phyloP scores from a whole-genome alignment of 2,888 invertebrate species.

The Drosophila neonasuta region DNA sequence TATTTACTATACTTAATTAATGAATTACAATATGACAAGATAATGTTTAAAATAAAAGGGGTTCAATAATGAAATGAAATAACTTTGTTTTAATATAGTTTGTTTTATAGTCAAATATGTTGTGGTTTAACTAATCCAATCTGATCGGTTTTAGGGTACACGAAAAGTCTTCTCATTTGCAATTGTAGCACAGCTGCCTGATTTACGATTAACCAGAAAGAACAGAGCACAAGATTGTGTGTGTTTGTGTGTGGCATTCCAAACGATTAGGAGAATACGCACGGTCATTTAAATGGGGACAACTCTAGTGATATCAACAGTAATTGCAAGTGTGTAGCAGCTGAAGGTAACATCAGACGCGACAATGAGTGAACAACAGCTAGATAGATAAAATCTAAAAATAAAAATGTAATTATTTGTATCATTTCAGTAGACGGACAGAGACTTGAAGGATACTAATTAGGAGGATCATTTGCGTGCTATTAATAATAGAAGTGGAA shows the following conservation, averaged over 20 bases:
- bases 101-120: too few species aligned
- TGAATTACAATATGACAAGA: neutral
- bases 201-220: conserved; percentile 13
- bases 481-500: neutral
- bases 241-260: neutral
- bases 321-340: conserved; percentile 6
- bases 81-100: too few species aligned
- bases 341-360: conserved; percentile 2
- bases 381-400: conserved; percentile 1
- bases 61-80: too few species aligned
- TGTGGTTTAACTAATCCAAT: neutral
- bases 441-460: neutral
- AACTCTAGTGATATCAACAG: conserved; percentile 5
- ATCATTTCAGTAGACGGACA: conserved; percentile 15
- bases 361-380: neutral
- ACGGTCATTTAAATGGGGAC: conserved; percentile 11
- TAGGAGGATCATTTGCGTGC: neutral
- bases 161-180: neutral
- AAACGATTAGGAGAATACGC: neutral
- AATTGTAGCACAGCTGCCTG: neutral
- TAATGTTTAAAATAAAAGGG: too few species aligned
- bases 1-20: neutral
- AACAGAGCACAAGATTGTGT: conserved; percentile 11
- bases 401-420: neutral
- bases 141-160: neutral